Base-by-base conservation (phyloP, 1,140 invertebrate species). In the Drosophila santomea region DNA sequence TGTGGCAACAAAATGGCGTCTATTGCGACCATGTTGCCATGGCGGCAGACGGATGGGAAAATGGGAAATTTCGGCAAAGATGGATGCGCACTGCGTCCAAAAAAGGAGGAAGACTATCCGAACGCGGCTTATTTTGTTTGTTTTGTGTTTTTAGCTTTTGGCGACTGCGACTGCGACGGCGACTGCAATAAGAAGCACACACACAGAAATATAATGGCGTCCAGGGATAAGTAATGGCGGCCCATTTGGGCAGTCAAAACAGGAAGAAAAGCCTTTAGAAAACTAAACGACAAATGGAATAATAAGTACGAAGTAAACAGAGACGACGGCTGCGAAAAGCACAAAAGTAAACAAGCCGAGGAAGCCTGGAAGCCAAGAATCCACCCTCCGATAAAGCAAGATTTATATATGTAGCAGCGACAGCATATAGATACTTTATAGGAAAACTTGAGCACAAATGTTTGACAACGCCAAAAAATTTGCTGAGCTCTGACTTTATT, bases 1-100 rank as follows among this genome's bases (percentile, higher is more conserved):
- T 72, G 68, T 71, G 66, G 68, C 68, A 71, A 72, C 68, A 72
- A 72, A 72, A 72, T 72, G 68, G 68, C 68, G 64, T 66, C 64
- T 68, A 54, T 68, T 68, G 47, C 64, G 64, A 72, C 64, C 52
- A 71, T 71, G 68, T 71, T 72, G 68, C 68, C 68, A 71, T 72
- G 52, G 68, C 52, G 57, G 68, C 66, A 71, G 68, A 71, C 68
- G 68, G 64, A 71, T 50, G 36, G 54, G 66, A 58, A 72, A 54
- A 45, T 56, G 50, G 67, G 51, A 71, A 66, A 56, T 50, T 67
- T 66, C 67, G 43, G 43, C 43, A 50, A 66, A 66, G 43, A 57
- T 50, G 43, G 38, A 71, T 72, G 68, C 68, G 68, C 68, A 71
- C 66, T 72, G 68, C 68, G 68, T 72, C 67, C 64, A 41, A 48